phyloP scores from a whole-genome alignment of 2,888 invertebrate genomes.

The Drosophila ezoana region DNA sequence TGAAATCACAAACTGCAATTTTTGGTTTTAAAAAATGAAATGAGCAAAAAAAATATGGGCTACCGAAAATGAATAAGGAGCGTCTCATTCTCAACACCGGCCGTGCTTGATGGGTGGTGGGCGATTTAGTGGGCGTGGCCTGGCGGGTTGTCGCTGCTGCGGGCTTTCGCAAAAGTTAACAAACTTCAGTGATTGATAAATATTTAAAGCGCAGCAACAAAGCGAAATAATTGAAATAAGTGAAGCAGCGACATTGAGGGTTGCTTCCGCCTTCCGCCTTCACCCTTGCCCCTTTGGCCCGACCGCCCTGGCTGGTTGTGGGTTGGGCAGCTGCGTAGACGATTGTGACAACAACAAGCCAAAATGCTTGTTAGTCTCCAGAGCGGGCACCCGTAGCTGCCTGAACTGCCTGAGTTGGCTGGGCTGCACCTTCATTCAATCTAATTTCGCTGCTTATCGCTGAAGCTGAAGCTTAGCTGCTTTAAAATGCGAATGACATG shows the following conservation, averaged over 20 bases:
- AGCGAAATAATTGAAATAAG: conserved; percentile 85
- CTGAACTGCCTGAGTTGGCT: not conserved
- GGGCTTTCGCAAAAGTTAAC: conserved; percentile 77
- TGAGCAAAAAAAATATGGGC: conserved; percentile 3
- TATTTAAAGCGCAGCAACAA: conserved; percentile 85
- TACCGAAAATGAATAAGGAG: conserved; percentile 53
- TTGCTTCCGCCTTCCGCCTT: conserved; percentile 44
- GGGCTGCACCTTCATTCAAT: conserved; percentile 74
- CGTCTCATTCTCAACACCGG: conserved; percentile 2
- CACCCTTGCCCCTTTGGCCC: conserved; percentile 8
- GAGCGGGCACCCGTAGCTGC: conserved; percentile 33
- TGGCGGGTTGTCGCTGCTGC: conserved; percentile 6
- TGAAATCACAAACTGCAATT: conserved; percentile 69
- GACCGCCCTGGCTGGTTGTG: conserved; percentile 2
- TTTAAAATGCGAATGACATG: conserved; percentile 83
- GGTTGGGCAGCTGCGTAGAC: conserved; percentile 36
- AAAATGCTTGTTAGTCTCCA: conserved; percentile 63
- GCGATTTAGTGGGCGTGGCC: not conserved
- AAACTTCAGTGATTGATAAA: conserved; percentile 85
- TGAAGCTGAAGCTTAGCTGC: conserved; percentile 78
- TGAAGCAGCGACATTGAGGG: conserved; percentile 80
- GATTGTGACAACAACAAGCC: conserved; percentile 69
- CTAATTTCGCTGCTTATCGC: conserved; percentile 81
- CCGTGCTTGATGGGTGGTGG: conserved; percentile 1
- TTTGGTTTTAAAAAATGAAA: conserved; percentile 20